Evolutionary conservation across 2,888 invertebrate species (phyloP), one percentile per base, ranked within the genome.

Genomic region (Alloplasta piceator): DNA sequence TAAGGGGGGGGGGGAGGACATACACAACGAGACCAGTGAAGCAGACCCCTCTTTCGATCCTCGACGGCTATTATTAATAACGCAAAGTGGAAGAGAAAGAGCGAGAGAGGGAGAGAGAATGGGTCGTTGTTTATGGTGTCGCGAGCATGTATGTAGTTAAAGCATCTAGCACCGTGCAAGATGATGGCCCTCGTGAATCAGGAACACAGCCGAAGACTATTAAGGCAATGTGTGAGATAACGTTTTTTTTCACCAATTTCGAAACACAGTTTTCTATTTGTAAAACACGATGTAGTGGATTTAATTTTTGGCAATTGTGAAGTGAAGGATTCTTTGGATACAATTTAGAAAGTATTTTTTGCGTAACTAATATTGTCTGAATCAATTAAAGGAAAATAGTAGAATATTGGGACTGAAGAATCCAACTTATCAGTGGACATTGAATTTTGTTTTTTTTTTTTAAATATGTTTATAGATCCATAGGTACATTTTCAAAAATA

Each of bases 41-140:
- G 67, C 64, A 61, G 61, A 73, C n/a, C 60, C 77, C 78, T 67
- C 64, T 60, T 68, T 64, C 63, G 74, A 78, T 77, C 71, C 77
- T 70, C 76, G 58, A 64, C 58, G 74, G 87, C 86, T 87, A 87
- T 87, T 90, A 88, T 89, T 90, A 90, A 89, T 89, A 90, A 86
- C 86, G 85, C 85, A 82, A 82, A 83, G 83, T 81, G 68, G 78
- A 77, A 68, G 76, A 68, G 77, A 66, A 50, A 78, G 26, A 48
- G 46, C 39, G 36, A 14, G 60, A 48, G 58, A 26, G 41, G 26
- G 70, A 41, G 55, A 76, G 68, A 64, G 77, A 80, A 78, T 80
- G 77, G 82, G 78, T 80, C 82, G 87, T 88, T 89, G 88, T 88
- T 87, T 89, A 86, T 85, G 83, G 81, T 86, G 87, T 87, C 86